A percentile compares a stretch with the other conserved stretches of the same genome.
These are phyloP conservation scores for Brachionus rotundiformis DNA, from an alignment of 1,140 invertebrate genomes.

Conservation along the genomic window DNA sequence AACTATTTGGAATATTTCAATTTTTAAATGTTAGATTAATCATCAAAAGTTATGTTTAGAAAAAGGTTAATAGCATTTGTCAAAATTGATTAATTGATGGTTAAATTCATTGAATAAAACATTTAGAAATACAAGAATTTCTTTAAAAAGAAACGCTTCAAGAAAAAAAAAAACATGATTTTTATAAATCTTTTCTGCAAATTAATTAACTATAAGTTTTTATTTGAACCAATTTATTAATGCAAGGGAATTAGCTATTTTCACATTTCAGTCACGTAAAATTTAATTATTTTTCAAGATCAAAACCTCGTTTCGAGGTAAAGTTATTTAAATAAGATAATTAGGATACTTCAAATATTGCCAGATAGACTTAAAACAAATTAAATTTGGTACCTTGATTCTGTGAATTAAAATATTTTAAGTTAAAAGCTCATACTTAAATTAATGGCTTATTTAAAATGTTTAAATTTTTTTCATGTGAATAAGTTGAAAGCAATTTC, in stretches of 20 bases:
- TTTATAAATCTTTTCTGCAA: too few relatives aligned
- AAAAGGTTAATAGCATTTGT: neutral
- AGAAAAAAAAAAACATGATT: neutral
- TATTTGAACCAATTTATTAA: too few relatives aligned
- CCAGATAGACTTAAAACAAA: neutral
- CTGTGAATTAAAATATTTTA: too few relatives aligned
- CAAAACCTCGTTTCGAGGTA: neutral
- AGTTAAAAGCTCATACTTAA: too few relatives aligned
- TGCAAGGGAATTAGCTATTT: neutral
- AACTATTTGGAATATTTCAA: neutral
- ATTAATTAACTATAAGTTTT: too few relatives aligned
- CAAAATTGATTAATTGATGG: neutral
- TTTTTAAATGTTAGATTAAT: slow-evolving; percentile 5
- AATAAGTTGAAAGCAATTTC: neutral
- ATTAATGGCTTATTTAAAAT: neutral
- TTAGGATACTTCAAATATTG: neutral
- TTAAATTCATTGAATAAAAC: neutral
- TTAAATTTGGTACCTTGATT: too few relatives aligned
- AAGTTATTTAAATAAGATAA: neutral
- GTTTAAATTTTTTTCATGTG: neutral
- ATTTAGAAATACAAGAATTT: neutral
- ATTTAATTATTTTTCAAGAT: neutral
- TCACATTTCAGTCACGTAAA: neutral
- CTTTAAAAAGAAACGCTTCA: neutral
- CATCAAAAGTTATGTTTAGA: slow-evolving; percentile 1